phyloP scores from a whole-genome alignment of 2,113 vertebrate genomes.

The Coturnix japonica region DNA sequence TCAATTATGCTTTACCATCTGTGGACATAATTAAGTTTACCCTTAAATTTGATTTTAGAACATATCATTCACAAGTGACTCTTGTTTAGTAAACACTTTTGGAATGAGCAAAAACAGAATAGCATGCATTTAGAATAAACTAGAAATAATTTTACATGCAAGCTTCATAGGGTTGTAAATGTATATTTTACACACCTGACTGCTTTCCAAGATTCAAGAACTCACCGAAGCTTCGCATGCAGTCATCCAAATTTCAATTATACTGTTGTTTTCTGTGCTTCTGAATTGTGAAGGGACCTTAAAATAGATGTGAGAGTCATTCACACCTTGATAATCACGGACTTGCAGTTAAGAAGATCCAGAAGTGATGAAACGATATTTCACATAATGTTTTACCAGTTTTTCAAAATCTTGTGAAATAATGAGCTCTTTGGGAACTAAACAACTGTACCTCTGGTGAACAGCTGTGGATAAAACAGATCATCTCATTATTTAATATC shows the following conservation, averaged over 20 bases:
- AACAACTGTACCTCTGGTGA: not conserved
- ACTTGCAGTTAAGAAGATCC: not conserved
- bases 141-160: conserved; percentile 19
- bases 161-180: not conserved
- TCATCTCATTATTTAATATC: not conserved
- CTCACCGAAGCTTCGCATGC: not conserved
- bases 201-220: not conserved
- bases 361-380: not conserved
- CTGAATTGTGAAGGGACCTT: not conserved
- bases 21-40: conserved; percentile 78
- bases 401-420: not conserved
- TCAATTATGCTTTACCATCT: conserved; percentile 79
- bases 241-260: not conserved
- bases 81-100: conserved; percentile 72
- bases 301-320: not conserved
- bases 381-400: not conserved
- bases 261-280: not conserved
- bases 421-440: not conserved
- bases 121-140: conserved; percentile 35
- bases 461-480: not conserved
- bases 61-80: conserved; percentile 72
- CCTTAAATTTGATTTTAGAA: conserved; percentile 77
- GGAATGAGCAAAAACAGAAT: conserved; percentile 53
- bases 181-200: not conserved
- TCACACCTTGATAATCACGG: not conserved